A percentile compares a stretch with the other conserved stretches of the same genome.
Conservation (phyloP, 2,888 invertebrate species). For the Gymnosoma rotundatum region DNA sequence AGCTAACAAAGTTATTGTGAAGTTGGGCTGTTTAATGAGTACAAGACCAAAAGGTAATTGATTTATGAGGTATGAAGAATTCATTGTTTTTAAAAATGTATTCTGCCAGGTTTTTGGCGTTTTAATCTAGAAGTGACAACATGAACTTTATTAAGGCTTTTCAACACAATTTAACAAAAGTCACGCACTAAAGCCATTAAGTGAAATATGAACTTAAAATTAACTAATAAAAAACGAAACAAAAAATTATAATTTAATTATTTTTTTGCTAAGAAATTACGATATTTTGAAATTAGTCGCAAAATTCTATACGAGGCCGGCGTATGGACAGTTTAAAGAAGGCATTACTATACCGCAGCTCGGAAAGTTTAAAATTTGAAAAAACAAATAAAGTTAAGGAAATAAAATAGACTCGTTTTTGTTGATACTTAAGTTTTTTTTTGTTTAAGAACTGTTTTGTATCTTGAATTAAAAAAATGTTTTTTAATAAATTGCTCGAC, state of each 20-base stretch:
- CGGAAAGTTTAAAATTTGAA: no score
- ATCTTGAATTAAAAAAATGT: no score
- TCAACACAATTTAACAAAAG: constrained; percentile 51
- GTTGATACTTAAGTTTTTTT: no score
- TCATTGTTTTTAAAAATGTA: neutral
- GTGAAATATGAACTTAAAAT: constrained; percentile 11
- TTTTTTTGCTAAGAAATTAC: constrained; percentile 40
- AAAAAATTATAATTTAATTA: constrained; percentile 20
- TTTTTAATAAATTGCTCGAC: no score
- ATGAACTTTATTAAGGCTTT: constrained; percentile 26
- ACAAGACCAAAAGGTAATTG: neutral
- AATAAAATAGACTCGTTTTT: no score
- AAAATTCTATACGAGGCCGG: constrained; percentile 70
- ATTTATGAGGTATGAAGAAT: constrained; percentile 40
- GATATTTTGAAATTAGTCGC: constrained; percentile 63
- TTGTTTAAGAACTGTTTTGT: no score
- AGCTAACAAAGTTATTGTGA: constrained; percentile 64
- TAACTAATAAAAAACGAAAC: constrained; percentile 5
- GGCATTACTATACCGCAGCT: no score
- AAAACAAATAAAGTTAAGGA: no score
- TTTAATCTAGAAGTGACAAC: constrained; percentile 31
- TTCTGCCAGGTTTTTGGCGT: constrained; percentile 5
- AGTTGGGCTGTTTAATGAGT: constrained; percentile 4
- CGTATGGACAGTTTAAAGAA: no score
- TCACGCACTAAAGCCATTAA: constrained; percentile 69